Evolutionary conservation across 2,888 invertebrate species (phyloP).

Genomic region (Halictus quadricinctus): DNA sequence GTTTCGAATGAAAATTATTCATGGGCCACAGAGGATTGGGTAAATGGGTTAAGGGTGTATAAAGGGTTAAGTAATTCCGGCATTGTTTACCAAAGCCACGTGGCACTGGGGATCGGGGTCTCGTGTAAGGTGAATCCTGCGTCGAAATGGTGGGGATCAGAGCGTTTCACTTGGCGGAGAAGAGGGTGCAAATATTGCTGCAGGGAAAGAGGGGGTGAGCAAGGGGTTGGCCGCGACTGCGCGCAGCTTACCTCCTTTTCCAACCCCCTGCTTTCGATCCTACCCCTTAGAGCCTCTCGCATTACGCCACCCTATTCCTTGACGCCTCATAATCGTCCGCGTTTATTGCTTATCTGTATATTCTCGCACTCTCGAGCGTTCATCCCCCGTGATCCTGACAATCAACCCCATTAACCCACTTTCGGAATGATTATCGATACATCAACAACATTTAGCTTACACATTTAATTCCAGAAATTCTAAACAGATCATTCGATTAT

Average conservation of each 20-base stretch:
- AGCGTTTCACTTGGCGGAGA: slow-evolving; percentile 45
- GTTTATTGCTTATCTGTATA: slow-evolving; percentile 21
- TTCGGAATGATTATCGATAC: neutral
- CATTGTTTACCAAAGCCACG: slow-evolving; percentile 75
- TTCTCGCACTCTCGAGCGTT: slow-evolving; percentile 18
- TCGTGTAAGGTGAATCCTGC: slow-evolving; percentile 46
- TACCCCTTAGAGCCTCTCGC: neutral
- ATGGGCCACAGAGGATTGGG: neutral
- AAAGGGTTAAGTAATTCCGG: slow-evolving; percentile 45
- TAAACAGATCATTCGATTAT: neutral
- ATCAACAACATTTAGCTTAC: neutral
- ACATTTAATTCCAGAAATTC: neutral
- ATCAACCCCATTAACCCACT: slow-evolving; percentile 38
- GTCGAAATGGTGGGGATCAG: slow-evolving; percentile 41
- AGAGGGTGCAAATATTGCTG: slow-evolving; percentile 42
- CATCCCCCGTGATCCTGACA: slow-evolving; percentile 41
- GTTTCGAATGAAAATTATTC: neutral
- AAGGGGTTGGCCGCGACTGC: slow-evolving; percentile 60
- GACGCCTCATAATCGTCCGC: slow-evolving; percentile 30
- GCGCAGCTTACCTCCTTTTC: slow-evolving; percentile 31
- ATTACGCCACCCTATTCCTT: slow-evolving; percentile 29
- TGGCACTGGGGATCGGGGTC: slow-evolving; percentile 60
- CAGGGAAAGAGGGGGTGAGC: slow-evolving; percentile 27
- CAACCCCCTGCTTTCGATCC: slow-evolving; percentile 8
- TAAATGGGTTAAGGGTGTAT: slow-evolving; percentile 1